Evolutionary conservation across 2,797 vertebrate species (phyloP), one percentile per base, ranked within the genome.

Genomic region (Hyperoplus lanceolatus): DNA sequence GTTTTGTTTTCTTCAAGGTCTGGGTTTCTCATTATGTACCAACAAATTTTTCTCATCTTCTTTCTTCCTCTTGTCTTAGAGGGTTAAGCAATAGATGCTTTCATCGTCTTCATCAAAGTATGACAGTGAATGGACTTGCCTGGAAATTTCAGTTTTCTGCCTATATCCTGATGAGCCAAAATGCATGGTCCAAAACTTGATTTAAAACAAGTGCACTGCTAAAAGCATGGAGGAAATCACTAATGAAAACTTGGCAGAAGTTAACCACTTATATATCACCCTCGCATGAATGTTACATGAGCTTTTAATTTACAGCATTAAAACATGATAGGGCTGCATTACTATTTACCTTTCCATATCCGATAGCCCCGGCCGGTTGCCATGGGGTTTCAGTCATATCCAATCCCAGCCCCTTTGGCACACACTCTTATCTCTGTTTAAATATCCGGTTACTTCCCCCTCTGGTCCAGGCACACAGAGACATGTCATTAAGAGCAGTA

Each of bases 351-450:
- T 94, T 95, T 94, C 91, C 91, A 92, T 92, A 93, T 93, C 91
- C 86, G 80, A 93, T 92, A 82, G 87, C 89, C 89, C 62, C 87
- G 75, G 85, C 86, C 62, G 46, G 91, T 92, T 94, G 91, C 92
- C 91, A 91, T 88, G 92, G 92, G 89, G 86, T 82, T 90, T 89
- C 84, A 87, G 83, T 91, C 89, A 82, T 90, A 91, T 93, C 87
- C 91, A 91, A 86, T 90, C 90, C 92, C 87, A 60, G 90, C 92
- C 92, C 88, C 91, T 92, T 94, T 91, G 92, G 93, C 93, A 94
- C 88, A 94, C 92, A 93, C 83, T 92, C 91, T 95, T 95, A 95
- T 95, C 94, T 94, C 91, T 94, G 93, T 95, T 93, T 92, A 95
- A 94, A 95, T 94, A 95, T 95, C 93, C 93, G 89, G 93, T 94